These are phyloP conservation scores for Apamea anceps DNA, from an alignment of 2,888 invertebrate species.

Conservation along the genomic window DNA sequence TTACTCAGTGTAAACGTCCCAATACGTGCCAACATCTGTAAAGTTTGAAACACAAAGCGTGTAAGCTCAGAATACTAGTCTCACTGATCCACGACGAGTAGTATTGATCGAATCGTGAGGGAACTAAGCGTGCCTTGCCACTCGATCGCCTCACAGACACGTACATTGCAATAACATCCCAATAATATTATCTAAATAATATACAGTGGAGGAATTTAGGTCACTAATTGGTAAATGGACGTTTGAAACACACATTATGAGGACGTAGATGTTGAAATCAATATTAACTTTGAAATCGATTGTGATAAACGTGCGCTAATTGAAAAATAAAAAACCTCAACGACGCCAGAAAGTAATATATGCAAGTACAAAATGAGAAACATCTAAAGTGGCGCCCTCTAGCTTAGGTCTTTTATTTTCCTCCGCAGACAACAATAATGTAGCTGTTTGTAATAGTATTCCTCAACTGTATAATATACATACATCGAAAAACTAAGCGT, in stretches of 20 bases:
- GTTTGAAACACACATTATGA: conserved; percentile 76
- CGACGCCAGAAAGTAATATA: conserved; percentile 27
- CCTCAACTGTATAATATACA: conserved; percentile 72
- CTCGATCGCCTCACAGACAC: conserved; percentile 66
- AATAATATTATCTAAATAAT: conserved; percentile 81
- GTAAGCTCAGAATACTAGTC: conserved; percentile 68
- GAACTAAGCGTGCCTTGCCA: conserved; percentile 40
- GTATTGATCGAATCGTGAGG: conserved; percentile 16
- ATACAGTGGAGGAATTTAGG: conserved; percentile 88
- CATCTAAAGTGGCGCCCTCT: conserved; percentile 38
- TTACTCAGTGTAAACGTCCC: conserved; percentile 1
- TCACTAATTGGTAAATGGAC: conserved; percentile 86
- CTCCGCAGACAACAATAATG: conserved; percentile 28
- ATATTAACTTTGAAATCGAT: conserved; percentile 44
- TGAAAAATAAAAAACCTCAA: conserved; percentile 45
- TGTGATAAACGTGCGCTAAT: background rate
- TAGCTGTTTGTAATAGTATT: conserved; percentile 56
- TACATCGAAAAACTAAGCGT: conserved; percentile 79
- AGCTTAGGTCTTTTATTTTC: conserved; percentile 31
- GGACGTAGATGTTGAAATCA: conserved; percentile 63
- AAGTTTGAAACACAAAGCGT: conserved; percentile 56
- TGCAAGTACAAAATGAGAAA: conserved; percentile 40
- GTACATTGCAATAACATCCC: conserved; percentile 80
- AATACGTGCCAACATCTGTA: conserved; percentile 17
- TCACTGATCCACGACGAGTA: conserved; percentile 73